phyloP scores from a whole-genome alignment of 2,797 vertebrate genomes.

The Pipistrellus pipistrellus region DNA sequence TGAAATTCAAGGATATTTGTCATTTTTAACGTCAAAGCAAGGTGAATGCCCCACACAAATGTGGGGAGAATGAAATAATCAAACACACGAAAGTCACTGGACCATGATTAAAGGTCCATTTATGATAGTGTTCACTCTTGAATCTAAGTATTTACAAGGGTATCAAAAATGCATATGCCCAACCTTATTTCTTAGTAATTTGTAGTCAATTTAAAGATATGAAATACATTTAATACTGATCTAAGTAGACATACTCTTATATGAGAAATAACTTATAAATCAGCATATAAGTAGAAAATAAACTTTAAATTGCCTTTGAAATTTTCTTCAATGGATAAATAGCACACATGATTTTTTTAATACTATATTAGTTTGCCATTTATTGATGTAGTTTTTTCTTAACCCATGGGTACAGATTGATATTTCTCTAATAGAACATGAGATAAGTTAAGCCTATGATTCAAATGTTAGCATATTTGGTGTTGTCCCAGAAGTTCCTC shows the following conservation, averaged over 20 bases:
- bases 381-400: background rate
- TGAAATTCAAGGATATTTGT: background rate
- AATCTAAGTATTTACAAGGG: background rate
- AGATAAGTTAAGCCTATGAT: background rate
- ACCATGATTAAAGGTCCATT: background rate
- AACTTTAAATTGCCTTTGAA: conserved; percentile 16
- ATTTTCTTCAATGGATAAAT: background rate
- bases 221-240: conserved; percentile 21
- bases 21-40: background rate
- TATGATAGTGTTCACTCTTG: background rate
- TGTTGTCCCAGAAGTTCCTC: background rate
- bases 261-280: background rate
- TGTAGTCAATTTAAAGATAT: background rate
- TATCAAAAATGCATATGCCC: background rate
- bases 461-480: background rate
- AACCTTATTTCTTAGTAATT: background rate
- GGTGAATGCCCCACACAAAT: background rate
- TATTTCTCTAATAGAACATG: background rate
- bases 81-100: background rate
- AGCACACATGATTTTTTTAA: background rate
- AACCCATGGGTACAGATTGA: background rate
- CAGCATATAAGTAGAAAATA: background rate
- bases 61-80: background rate
- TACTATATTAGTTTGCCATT: background rate
- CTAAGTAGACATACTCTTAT: background rate